Percentiles rank a stretch among this genome's conserved stretches.
Evolutionary conservation across 2,113 vertebrate genomes (phyloP).

Genomic region (Bujurquina vittata): DNA sequence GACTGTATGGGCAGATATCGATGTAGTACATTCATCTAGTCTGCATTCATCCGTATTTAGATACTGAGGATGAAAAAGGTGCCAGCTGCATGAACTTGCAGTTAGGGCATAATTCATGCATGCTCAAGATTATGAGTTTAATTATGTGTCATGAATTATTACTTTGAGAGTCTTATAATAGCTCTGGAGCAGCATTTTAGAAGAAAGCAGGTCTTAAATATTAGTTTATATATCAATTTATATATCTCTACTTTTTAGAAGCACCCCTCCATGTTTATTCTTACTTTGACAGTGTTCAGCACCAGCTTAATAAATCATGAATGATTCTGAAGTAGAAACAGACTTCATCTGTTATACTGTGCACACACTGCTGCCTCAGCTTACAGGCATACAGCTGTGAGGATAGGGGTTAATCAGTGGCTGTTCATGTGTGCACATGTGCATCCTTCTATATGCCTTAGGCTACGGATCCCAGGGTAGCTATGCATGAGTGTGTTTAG

Average conservation of each 20-base stretch:
- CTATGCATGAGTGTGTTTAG: constrained; percentile 19
- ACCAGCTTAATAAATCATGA: constrained; percentile 68
- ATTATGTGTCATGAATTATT: constrained; percentile 70
- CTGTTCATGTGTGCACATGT: constrained; percentile 28
- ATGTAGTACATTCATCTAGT: constrained; percentile 21
- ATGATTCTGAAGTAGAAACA: constrained; percentile 66
- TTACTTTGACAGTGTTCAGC: constrained; percentile 51
- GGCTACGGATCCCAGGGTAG: constrained; percentile 53
- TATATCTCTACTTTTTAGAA: constrained; percentile 48
- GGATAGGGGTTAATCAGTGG: constrained; percentile 56
- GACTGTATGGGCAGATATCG: constrained; percentile 46
- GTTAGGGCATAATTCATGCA: constrained; percentile 56
- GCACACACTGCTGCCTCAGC: constrained; percentile 36
- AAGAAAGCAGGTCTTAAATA: constrained; percentile 66
- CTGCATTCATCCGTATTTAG: constrained; percentile 15
- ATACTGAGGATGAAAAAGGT: constrained; percentile 48
- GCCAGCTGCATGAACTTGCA: constrained; percentile 55
- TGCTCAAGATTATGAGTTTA: constrained; percentile 54
- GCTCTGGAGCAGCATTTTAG: constrained; percentile 52
- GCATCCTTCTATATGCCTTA: constrained; percentile 44
- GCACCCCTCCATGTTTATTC: constrained; percentile 47
- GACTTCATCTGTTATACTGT: constrained; percentile 64
- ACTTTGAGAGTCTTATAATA: constrained; percentile 63
- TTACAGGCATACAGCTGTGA: constrained; percentile 34
- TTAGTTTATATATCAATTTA: constrained; percentile 67